Evolutionary conservation across 2,888 invertebrate species (phyloP).

Genomic region (Agonopterix arenella): DNA sequence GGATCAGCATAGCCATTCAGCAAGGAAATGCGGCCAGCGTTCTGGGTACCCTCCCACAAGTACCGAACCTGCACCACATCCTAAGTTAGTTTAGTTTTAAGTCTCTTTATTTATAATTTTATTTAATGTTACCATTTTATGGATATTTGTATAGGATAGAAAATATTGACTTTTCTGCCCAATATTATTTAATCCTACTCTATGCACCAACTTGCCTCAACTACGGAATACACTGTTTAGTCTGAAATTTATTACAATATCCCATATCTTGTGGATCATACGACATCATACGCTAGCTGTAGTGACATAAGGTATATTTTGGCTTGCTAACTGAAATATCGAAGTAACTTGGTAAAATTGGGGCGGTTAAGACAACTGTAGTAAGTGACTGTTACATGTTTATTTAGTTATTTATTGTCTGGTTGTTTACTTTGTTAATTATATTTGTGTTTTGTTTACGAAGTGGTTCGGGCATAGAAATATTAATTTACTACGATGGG

Average conservation of each 20-base stretch:
- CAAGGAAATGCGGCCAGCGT: too few species aligned
- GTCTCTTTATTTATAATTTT: too few species aligned
- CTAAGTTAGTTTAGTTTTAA: too few species aligned
- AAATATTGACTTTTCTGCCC: not conserved
- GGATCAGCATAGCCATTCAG: too few species aligned
- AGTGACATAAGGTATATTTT: not conserved
- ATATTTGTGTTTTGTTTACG: not conserved
- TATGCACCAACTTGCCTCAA: constrained; percentile 14
- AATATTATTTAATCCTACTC: constrained; percentile 14
- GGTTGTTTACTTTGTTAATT: not conserved
- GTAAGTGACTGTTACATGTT: not conserved
- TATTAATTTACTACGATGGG: too few species aligned
- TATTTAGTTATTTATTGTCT: not conserved
- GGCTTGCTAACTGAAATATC: not conserved
- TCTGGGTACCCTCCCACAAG: too few species aligned
- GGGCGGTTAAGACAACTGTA: not conserved
- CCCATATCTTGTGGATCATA: not conserved
- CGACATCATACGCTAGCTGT: not conserved
- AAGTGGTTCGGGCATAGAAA: too few species aligned
- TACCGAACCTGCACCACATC: too few species aligned
- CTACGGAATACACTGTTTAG: constrained; percentile 34
- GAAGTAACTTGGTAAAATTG: constrained; percentile 3
- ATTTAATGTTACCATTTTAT: too few species aligned
- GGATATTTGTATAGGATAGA: too few species aligned
- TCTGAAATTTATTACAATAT: constrained; percentile 42